phyloP scores from a whole-genome alignment of 2,113 vertebrate genomes.

The Macheiramphus alcinus region DNA sequence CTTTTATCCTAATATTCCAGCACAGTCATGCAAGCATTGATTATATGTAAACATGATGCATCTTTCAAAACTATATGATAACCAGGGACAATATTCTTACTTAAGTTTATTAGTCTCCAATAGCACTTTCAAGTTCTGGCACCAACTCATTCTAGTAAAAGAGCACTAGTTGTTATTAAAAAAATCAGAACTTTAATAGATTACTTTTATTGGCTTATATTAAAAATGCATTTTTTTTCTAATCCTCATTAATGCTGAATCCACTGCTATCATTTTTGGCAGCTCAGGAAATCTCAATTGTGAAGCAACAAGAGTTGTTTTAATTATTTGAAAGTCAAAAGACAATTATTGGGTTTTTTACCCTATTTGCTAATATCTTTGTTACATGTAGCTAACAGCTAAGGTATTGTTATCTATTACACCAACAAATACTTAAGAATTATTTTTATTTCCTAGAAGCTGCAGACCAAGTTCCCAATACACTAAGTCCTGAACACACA shows the following conservation, averaged over 20 bases:
- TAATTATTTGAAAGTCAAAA: not conserved
- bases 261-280: not conserved
- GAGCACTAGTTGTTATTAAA: accelerated
- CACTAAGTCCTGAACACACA: not conserved
- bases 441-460: not conserved
- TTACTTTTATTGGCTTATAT: not conserved
- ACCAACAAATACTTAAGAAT: not conserved
- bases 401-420: not conserved
- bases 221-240: not conserved
- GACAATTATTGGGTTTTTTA: not conserved
- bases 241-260: not conserved
- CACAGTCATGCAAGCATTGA: not conserved
- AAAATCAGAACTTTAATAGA: not conserved
- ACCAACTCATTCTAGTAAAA: not conserved
- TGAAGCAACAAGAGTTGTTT: not conserved
- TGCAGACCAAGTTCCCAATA: not conserved
- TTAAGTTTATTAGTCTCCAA: not conserved
- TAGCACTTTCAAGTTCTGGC: not conserved
- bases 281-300: not conserved
- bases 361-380: not conserved
- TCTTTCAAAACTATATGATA: not conserved
- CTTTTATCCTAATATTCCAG: not conserved
- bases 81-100: not conserved
- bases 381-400: not conserved
- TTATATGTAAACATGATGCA: not conserved